phyloP scores from a whole-genome alignment of 2,113 vertebrate species.

The Toxostoma redivivum region DNA sequence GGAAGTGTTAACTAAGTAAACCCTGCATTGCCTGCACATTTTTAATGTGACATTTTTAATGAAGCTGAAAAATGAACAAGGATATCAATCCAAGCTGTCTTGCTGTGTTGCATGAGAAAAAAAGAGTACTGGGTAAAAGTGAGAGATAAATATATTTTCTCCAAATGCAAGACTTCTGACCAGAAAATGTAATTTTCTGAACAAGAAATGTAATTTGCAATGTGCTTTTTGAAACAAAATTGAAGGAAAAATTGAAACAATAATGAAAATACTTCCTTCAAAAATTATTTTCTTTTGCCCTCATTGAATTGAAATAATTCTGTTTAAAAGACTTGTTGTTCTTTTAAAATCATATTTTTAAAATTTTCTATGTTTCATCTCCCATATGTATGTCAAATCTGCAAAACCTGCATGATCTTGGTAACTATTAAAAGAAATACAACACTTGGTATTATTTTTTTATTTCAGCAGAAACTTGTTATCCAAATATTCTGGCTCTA shows the following conservation, averaged over 20 bases:
- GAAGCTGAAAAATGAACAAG: not conserved
- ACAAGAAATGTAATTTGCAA: not conserved
- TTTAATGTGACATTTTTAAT: not conserved
- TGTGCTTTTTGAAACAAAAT: not conserved
- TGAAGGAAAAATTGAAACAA: not conserved
- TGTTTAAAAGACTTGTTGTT: not conserved
- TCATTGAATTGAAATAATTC: not conserved
- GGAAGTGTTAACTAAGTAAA: not conserved
- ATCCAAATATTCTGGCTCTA: not conserved
- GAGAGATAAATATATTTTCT: not conserved
- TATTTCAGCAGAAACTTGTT: not conserved
- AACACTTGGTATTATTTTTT: not conserved
- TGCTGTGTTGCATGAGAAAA: not conserved
- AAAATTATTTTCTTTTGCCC: not conserved
- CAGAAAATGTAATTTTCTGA: not conserved
- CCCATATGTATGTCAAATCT: not conserved
- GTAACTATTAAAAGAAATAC: not conserved
- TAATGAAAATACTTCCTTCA: not conserved
- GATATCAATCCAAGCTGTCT: not conserved
- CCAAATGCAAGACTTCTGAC: not conserved
- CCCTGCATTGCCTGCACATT: not conserved
- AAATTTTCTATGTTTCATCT: not conserved
- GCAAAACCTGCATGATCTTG: not conserved
- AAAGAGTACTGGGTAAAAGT: not conserved
- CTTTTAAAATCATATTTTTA: fast-evolving